A percentile compares a stretch with the other conserved stretches of the same genome.
Conservation (phyloP, 2,888 invertebrate genomes). For the Phortica magna region DNA sequence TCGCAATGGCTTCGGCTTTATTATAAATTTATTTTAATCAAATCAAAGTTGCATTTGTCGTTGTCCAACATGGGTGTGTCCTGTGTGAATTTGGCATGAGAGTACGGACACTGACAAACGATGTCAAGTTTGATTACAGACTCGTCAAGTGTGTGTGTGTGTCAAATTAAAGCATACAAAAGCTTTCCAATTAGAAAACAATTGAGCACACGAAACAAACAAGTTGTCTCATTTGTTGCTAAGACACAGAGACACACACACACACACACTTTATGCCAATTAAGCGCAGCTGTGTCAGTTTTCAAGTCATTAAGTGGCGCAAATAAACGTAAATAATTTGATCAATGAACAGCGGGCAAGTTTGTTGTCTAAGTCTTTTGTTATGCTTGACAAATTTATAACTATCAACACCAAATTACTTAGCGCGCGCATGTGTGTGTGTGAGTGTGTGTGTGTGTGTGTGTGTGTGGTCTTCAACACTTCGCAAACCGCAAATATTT, state of each 20-base stretch:
- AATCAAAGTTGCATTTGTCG: not conserved
- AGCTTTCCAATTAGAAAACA: slow-evolving; percentile 10
- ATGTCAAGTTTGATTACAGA: slow-evolving; percentile 13
- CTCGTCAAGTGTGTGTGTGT: slow-evolving; percentile 31
- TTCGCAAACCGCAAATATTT: slow-evolving; percentile 62
- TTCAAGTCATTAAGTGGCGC: not conserved
- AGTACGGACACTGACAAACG: not conserved
- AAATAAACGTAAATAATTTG: not conserved
- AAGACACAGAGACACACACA: too few relatives aligned
- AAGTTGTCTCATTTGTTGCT: not conserved
- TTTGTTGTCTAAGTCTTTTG: slow-evolving; percentile 14
- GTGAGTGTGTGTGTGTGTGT: slow-evolving; percentile 51
- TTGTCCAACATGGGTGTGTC: not conserved
- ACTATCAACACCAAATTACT: slow-evolving; percentile 40
- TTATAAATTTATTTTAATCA: slow-evolving; percentile 3
- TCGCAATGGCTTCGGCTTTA: not conserved
- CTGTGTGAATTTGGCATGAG: slow-evolving; percentile 21
- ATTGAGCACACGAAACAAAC: slow-evolving; percentile 15
- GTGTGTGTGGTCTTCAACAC: slow-evolving; percentile 61
- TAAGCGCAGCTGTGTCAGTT: not conserved
- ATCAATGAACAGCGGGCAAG: not conserved
- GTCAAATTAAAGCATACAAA: slow-evolving; percentile 22
- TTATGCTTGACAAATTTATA: slow-evolving; percentile 45
- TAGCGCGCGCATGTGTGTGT: slow-evolving; percentile 29
- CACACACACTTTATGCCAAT: too few relatives aligned